These are phyloP conservation scores for Ganaspis brasiliensis DNA, from an alignment of 2,888 invertebrate species.

Conservation along the genomic window DNA sequence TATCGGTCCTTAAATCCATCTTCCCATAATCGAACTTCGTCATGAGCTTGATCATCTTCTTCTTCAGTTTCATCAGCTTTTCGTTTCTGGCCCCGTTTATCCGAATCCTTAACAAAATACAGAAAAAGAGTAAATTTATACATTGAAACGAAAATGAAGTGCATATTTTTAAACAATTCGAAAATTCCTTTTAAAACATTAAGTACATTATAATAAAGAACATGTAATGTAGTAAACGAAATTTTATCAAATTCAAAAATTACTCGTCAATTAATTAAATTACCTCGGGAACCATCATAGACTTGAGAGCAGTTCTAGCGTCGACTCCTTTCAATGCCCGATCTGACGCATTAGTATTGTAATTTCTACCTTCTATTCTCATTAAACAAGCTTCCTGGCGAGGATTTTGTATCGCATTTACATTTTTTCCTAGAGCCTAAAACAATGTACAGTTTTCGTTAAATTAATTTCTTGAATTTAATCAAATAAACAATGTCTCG, in stretches of 20 bases:
- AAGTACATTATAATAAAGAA: too few species aligned
- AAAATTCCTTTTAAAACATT: too few species aligned
- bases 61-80: slow-evolving; percentile 80
- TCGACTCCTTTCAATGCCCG: slow-evolving; percentile 63
- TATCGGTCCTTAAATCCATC: slow-evolving; percentile 99
- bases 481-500: too few species aligned
- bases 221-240: too few species aligned
- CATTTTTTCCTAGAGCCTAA: slow-evolving; percentile 84
- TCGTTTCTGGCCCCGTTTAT: slow-evolving; percentile 81
- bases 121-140: background rate
- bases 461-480: too few species aligned
- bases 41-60: slow-evolving; percentile 90
- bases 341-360: slow-evolving; percentile 67
- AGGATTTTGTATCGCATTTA: slow-evolving; percentile 85
- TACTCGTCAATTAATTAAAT: background rate
- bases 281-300: slow-evolving; percentile 82
- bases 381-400: slow-evolving; percentile 89
- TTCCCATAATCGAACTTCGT: slow-evolving; percentile 96
- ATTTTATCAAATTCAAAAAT: too few species aligned
- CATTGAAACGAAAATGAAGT: too few species aligned
- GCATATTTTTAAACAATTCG: too few species aligned
- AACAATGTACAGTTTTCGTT: slow-evolving; percentile 54
- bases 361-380: slow-evolving; percentile 81
- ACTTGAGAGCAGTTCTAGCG: slow-evolving; percentile 75
- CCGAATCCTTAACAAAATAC: slow-evolving; percentile 61